These are phyloP conservation scores for Amphipyra tragopoginis DNA, from an alignment of 2,888 invertebrate species.

Conservation along the genomic window DNA sequence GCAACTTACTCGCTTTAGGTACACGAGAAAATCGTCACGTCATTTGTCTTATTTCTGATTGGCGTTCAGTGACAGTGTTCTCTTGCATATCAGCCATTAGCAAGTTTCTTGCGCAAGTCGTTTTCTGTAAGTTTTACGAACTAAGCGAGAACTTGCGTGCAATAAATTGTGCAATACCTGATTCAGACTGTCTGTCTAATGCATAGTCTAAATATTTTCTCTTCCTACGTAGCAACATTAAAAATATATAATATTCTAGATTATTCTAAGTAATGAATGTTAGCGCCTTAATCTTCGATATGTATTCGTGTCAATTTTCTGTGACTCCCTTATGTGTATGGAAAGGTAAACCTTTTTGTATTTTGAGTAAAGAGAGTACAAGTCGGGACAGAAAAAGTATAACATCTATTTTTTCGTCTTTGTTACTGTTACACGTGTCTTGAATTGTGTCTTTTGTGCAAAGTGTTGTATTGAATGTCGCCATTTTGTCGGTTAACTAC, in stretches of 20 bases:
- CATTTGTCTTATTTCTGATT: no score
- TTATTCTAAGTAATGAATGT: constrained; percentile 29
- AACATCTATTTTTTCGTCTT: constrained; percentile 2
- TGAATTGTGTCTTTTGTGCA: constrained; percentile 4
- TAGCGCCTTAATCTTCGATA: constrained; percentile 44
- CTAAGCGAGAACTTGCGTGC: no score
- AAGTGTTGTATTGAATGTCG: no score
- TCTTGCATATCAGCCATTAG: no score
- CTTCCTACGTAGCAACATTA: constrained; percentile 36
- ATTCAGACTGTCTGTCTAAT: constrained; percentile 16
- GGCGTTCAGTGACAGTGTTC: no score
- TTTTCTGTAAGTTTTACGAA: no score
- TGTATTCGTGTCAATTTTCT: constrained; percentile 41
- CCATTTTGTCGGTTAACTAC: no score
- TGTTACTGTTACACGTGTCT: constrained; percentile 16
- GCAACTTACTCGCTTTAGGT: no score
- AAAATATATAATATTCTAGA: constrained; percentile 43
- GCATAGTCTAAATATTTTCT: not conserved
- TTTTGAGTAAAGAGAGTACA: constrained; percentile 21
- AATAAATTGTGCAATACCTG: no score
- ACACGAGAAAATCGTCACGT: no score
- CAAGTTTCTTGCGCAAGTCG: no score
- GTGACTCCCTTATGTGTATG: constrained; percentile 7
- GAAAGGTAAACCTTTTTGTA: constrained; percentile 12
- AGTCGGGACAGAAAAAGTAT: constrained; percentile 30